Evolutionary conservation across 2,113 vertebrate species (phyloP).

Genomic region (Oriolus oriolus): DNA sequence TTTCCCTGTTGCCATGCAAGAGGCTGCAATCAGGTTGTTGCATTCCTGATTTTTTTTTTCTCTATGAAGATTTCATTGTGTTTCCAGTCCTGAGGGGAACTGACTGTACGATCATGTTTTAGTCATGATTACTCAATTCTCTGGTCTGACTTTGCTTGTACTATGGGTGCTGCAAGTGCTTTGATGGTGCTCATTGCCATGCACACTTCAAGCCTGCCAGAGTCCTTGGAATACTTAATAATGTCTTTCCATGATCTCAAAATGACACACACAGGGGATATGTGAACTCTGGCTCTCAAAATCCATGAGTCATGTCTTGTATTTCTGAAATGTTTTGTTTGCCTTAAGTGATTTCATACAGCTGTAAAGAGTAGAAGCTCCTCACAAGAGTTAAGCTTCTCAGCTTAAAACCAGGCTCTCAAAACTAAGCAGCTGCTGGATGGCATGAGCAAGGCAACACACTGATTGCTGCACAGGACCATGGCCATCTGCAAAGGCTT

Average conservation of each 20-base stretch:
- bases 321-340: neutral
- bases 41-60: neutral
- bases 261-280: neutral
- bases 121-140: neutral
- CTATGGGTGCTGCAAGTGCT: neutral
- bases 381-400: neutral
- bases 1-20: neutral
- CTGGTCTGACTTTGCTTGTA: neutral
- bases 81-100: conserved; percentile 5
- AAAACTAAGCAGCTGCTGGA: neutral
- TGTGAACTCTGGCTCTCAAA: neutral
- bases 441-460: neutral
- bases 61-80: neutral
- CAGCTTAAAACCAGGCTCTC: neutral
- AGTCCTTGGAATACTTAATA: neutral
- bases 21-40: neutral
- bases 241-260: neutral
- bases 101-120: neutral
- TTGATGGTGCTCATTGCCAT: conserved; percentile 1
- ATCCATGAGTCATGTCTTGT: neutral
- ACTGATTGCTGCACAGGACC: neutral
- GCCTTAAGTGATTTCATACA: neutral
- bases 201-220: neutral
- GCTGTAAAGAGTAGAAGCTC: neutral
- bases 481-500: neutral